Base-by-base conservation (phyloP, 1,140 invertebrate genomes). In the Camponotus floridanus region DNA sequence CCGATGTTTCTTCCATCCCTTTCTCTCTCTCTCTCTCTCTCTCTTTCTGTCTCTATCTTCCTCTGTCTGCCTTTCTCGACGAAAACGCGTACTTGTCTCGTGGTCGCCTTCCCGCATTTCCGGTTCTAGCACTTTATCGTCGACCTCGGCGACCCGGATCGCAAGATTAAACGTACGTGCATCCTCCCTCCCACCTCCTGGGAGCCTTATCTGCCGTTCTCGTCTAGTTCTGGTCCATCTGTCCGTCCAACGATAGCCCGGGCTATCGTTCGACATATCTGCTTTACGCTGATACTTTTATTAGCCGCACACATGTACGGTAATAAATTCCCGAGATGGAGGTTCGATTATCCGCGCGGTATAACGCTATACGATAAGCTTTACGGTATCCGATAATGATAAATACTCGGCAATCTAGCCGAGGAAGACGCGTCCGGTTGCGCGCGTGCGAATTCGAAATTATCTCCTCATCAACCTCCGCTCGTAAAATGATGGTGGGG, bases 131-230 rank as follows among this genome's bases (percentile, higher is more conserved):
- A 51, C 73, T 83, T 88, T 57, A 76, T 45, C 48, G 51, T 18
- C 21, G 88, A 89, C 85, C 85, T 48, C 45, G 45, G 33, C 57
- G 78, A 89, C 87, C 87, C 79, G 85, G 85, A 87, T 90, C 31
- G 55, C 78, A 36, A 89, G 73, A 89, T 89, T 86, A 88, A 89
- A 83, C 61, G 68, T 61, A 68, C 84, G 61, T 45, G 33, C 85
- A 70, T 76, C 18, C 15, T 51, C 33, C 33, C 13, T 7, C 15
- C 48, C 3, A 51, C 13, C 71, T 33, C 31, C 67, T 13, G 51
- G 33, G 18, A 81, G 55, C 71, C 8, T 31, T 33, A 73, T 73
- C 70, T 55, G 31, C 65, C 45, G 45, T 71, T 45, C 83, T 36
- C 74, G 39, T 26, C 26, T 26, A 26, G 26, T 26, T 26, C 26